Conservation (phyloP, 1,140 invertebrate species). For the Drosophila mayri region DNA sequence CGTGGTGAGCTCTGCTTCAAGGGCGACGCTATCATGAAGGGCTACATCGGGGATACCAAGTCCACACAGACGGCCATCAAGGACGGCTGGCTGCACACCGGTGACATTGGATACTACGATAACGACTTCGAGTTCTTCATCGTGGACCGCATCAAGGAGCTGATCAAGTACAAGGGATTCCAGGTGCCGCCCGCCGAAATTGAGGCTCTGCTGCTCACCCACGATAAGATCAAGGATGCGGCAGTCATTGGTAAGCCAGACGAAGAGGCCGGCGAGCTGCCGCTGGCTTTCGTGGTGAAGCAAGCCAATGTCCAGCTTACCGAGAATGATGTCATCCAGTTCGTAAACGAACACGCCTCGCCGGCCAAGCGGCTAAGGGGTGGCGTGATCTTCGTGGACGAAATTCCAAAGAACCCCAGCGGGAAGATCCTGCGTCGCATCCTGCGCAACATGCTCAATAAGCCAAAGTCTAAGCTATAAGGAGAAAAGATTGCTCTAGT, state of each 20-base stretch:
- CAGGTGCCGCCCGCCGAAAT: constrained; percentile 94
- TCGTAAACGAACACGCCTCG: constrained; percentile 86
- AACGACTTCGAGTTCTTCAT: constrained; percentile 89
- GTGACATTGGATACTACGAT: constrained; percentile 93
- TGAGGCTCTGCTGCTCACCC: constrained; percentile 90
- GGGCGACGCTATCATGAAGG: constrained; percentile 89
- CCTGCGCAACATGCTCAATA: constrained; percentile 85
- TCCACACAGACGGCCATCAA: constrained; percentile 88
- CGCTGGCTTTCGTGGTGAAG: constrained; percentile 88
- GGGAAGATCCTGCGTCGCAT: constrained; percentile 89
- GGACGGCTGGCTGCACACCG: constrained; percentile 92
- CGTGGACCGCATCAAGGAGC: constrained; percentile 91
- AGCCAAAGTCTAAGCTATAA: constrained; percentile 82
- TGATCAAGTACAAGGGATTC: constrained; percentile 92
- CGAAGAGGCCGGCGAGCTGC: constrained; percentile 88
- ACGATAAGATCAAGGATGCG: constrained; percentile 89
- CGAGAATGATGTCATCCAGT: constrained; percentile 86
- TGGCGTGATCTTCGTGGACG: constrained; percentile 88
- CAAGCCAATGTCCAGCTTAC: constrained; percentile 85
- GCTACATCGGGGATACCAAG: constrained; percentile 88
- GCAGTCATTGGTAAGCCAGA: constrained; percentile 92
- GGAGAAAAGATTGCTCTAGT: constrained; percentile 6
- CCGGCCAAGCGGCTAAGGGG: constrained; percentile 87
- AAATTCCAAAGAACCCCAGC: constrained; percentile 89
- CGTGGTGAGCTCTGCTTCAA: constrained; percentile 90